Conservation (phyloP, 2,113 vertebrate species). For the Chroicocephalus ridibundus region DNA sequence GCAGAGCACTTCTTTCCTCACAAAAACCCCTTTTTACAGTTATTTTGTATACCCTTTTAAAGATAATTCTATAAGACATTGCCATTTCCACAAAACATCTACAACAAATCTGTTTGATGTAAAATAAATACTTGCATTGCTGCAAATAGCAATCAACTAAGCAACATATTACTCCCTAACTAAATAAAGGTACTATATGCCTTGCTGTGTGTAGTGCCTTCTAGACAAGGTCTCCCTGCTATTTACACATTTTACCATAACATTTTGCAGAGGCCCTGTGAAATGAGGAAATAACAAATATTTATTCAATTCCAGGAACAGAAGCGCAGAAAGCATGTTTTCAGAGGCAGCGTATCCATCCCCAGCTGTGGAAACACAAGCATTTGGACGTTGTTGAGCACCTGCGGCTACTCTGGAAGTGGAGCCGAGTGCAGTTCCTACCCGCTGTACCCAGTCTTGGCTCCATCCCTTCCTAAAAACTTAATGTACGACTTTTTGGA, state of each 20-base stretch:
- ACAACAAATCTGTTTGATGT: neutral
- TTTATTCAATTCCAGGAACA: neutral
- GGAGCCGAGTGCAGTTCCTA: neutral
- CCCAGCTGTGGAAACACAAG: neutral
- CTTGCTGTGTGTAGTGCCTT: neutral
- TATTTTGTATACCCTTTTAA: neutral
- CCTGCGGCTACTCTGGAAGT: neutral
- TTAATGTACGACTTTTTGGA: neutral
- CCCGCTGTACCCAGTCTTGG: accelerated
- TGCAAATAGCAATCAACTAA: neutral
- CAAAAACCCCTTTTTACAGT: neutral
- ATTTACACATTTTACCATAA: neutral
- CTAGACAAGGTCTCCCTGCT: neutral
- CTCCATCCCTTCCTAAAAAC: neutral
- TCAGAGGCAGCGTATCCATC: accelerated
- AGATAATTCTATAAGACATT: neutral
- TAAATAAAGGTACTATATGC: neutral
- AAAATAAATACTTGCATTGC: neutral
- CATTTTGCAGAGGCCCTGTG: neutral
- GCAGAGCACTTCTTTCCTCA: neutral
- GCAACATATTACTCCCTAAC: neutral
- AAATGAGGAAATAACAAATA: neutral
- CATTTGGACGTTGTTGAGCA: neutral
- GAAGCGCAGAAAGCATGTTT: neutral
- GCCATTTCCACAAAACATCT: neutral